Percentiles rank a stretch among this genome's conserved stretches.
Conservation (phyloP, 2,113 vertebrate genomes). For the Daboia siamensis region DNA sequence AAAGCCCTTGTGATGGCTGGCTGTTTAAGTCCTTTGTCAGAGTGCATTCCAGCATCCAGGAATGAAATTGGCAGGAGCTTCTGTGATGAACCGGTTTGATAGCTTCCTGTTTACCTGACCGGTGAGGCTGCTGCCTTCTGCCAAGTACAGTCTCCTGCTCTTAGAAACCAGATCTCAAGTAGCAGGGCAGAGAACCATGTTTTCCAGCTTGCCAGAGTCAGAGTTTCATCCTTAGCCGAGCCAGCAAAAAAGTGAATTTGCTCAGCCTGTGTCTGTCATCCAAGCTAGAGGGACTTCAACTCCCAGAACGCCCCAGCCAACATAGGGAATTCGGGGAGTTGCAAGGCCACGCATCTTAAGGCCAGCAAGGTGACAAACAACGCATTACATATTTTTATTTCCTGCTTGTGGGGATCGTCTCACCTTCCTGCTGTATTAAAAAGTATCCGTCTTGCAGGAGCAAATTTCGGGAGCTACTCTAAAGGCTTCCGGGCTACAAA, state of each 20-base stretch:
- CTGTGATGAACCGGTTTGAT: background rate
- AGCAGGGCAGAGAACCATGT: background rate
- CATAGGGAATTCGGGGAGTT: background rate
- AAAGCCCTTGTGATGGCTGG: background rate
- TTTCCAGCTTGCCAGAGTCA: background rate
- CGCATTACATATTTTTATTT: background rate
- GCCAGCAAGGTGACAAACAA: too few species aligned
- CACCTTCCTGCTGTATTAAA: background rate
- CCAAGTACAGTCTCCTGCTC: background rate
- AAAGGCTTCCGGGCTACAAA: background rate
- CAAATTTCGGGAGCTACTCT: background rate
- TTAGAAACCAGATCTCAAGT: background rate
- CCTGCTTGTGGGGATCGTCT: too few species aligned
- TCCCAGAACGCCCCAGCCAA: background rate
- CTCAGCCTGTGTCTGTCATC: background rate
- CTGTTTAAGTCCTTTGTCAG: background rate
- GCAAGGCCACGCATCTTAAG: background rate
- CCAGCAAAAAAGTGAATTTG: background rate
- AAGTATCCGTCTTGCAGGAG: background rate
- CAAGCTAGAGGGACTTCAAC: too few species aligned
- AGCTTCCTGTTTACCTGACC: slow-evolving; percentile 6
- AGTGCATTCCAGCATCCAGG: background rate
- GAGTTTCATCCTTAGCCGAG: background rate
- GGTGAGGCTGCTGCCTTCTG: background rate
- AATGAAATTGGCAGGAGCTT: background rate